Percentiles rank a stretch among this genome's conserved stretches.
Conservation (phyloP, 2,888 invertebrate genomes). For the Idaea aversata region DNA sequence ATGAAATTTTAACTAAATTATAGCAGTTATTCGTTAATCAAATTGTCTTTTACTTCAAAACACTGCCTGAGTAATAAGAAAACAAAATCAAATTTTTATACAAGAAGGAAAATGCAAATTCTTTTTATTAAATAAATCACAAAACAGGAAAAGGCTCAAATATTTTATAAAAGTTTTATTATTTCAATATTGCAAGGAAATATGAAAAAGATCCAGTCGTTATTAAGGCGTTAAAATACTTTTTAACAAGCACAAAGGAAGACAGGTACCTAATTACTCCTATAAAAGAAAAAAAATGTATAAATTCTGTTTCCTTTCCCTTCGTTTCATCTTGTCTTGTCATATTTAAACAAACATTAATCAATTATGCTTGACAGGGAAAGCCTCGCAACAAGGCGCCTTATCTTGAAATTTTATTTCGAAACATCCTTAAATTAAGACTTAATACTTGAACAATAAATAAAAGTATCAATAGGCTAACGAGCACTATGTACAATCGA, state of each 20-base stretch:
- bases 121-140: neutral
- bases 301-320: constrained; percentile 22
- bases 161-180: neutral
- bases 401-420: constrained; percentile 22
- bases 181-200: neutral
- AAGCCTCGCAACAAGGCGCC: constrained; percentile 23
- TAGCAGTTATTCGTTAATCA: neutral
- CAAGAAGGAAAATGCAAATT: neutral
- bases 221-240: constrained; percentile 13
- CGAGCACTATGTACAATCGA: constrained; percentile 28
- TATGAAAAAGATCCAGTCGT: constrained; percentile 1
- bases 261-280: constrained; percentile 18
- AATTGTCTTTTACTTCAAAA: neutral
- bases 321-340: constrained; percentile 23
- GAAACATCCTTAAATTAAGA: constrained; percentile 24
- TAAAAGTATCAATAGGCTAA: constrained; percentile 26
- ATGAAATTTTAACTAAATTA: neutral
- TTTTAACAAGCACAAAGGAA: constrained; percentile 16
- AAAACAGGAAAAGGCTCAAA: neutral
- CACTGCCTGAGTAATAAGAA: neutral
- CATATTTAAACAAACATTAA: constrained; percentile 31
- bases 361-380: constrained; percentile 29
- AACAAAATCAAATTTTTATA: neutral
- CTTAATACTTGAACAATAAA: constrained; percentile 13
- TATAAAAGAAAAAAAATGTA: constrained; percentile 19